Conservation (phyloP, 2,113 vertebrate genomes). For the Ranitomeya variabilis region DNA sequence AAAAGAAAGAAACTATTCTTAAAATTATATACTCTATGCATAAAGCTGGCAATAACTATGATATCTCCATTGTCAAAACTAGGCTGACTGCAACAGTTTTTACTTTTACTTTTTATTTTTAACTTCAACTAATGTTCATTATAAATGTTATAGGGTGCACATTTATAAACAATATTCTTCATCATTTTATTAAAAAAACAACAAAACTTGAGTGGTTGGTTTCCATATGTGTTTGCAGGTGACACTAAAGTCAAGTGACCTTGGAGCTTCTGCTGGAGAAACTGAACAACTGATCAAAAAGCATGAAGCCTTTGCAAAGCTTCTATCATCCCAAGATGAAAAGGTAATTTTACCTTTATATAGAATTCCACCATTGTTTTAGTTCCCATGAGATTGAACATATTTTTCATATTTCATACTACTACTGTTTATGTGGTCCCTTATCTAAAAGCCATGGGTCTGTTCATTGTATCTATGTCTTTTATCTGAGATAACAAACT, state of each 20-base stretch:
- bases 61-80: neutral
- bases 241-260: conserved; percentile 77
- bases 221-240: conserved; percentile 66
- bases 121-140: neutral
- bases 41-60: neutral
- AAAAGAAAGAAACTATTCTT: neutral
- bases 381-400: neutral
- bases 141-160: neutral
- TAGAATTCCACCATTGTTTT: neutral
- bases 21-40: neutral
- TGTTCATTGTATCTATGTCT: no score
- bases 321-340: conserved; percentile 83
- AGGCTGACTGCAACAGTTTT: neutral
- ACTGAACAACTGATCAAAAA: conserved; percentile 80
- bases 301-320: conserved; percentile 86
- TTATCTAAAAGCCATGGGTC: no score
- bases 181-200: no score
- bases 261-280: conserved; percentile 80
- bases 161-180: neutral
- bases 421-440: no score
- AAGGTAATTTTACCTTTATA: conserved; percentile 73
- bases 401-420: neutral
- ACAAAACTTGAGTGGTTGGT: neutral
- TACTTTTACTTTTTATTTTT: neutral
- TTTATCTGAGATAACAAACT: no score